Percentiles rank a stretch among this genome's conserved stretches.
phyloP scores from a whole-genome alignment of 2,797 vertebrate genomes.

The Peromyscus melanophrys region DNA sequence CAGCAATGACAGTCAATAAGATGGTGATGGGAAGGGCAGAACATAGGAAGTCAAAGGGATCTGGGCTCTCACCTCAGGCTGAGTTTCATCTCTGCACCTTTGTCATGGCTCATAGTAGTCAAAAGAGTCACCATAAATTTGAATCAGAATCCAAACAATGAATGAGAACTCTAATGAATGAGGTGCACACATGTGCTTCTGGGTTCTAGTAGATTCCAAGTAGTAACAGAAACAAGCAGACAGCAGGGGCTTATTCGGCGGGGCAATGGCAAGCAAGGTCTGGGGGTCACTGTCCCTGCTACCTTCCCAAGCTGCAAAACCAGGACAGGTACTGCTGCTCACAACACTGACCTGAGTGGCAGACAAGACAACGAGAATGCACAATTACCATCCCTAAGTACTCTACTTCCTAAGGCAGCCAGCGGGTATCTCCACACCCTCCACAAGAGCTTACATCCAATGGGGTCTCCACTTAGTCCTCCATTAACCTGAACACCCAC shows the following conservation, averaged over 20 bases:
- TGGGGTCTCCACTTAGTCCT: constrained; percentile 43
- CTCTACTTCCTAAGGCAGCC: background rate
- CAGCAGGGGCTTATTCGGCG: background rate
- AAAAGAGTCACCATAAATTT: background rate
- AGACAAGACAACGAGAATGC: background rate
- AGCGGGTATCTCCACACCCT: background rate
- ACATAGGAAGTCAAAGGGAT: background rate
- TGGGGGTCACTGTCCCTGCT: background rate
- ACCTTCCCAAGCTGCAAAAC: background rate
- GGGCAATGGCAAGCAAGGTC: constrained; percentile 17
- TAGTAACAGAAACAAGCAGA: background rate
- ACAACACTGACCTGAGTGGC: background rate
- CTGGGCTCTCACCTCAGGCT: background rate
- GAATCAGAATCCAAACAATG: constrained; percentile 26
- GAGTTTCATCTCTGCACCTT: background rate
- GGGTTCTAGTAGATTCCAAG: background rate
- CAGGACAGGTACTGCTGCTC: fast-evolving
- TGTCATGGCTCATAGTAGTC: no score
- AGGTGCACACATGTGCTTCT: background rate
- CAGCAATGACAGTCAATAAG: background rate
- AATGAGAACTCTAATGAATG: background rate
- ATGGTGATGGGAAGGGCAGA: background rate
- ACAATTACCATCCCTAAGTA: background rate
- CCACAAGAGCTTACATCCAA: constrained; percentile 20
- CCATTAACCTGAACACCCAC: constrained; percentile 73